Evolutionary conservation across 1,140 invertebrate genomes (phyloP), one percentile per base, ranked within the genome.

Genomic region (Papilio dardanus): DNA sequence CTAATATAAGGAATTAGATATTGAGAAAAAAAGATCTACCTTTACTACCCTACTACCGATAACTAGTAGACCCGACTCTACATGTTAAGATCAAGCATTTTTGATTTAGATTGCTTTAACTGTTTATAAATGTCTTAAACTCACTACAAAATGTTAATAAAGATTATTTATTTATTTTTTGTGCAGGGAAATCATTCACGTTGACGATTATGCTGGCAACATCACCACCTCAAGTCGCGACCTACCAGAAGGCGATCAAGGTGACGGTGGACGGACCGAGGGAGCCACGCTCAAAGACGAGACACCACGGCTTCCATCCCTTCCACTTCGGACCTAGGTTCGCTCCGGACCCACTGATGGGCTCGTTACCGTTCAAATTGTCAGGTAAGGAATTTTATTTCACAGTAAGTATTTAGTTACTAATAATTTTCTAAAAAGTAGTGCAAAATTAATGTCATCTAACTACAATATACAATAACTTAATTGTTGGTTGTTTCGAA

Each of bases 181-280:
- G 93, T 94, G 2, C 94, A 99, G 99, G 99, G 28, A 99, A 99
- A 94, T 99, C 98, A 85, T 99, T 99, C 93, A 97, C 97, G 3
- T 93, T 99, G 81, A 99, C 98, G 67, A 99, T 99, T 90, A 98
- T 98, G 91, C 95, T 99, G 81, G 96, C 96, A 74, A 98, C 98
- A 21, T 96, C 96, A 62, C 98, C 99, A 50, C 97, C 98, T 19
- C 98, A 99, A 94, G 96, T 99, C 40, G 97, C 97, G 14, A 98
- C 98, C 2, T 97, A 99, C 89, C 96, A 95, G 74, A 99, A 99
- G 89, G 98, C 98, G 40, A 99, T 99, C 88, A 99, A 99, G 94
- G 98, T 99, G 65, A 99, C 99, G 0, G 99, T 99, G 46, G 99
- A 99, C 91, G 99, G 99, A 68, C 99, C 99, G 0, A 77, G 99